phyloP scores from a whole-genome alignment of 37 sponge, comb jelly and placozoan genomes.

The Haliclona indistincta region DNA sequence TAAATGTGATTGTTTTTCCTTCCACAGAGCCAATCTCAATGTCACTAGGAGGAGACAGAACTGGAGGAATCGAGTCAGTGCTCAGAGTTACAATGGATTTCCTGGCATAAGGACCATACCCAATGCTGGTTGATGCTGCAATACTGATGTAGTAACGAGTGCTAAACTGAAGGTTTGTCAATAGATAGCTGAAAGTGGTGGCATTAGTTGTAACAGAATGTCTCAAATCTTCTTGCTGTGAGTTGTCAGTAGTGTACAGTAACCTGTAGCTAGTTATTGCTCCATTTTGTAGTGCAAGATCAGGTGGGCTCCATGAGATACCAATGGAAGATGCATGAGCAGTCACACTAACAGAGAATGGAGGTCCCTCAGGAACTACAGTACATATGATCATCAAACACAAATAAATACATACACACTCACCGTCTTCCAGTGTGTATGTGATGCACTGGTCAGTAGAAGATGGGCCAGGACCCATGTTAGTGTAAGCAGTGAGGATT shows the following conservation, averaged over 20 bases:
- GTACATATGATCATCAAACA: neutral
- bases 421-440: conserved; percentile 41
- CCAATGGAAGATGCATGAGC: neutral
- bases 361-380: conserved; percentile 3
- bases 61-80: neutral
- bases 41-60: conserved; percentile 29
- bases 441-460: neutral
- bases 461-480: conserved; percentile 30
- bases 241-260: neutral
- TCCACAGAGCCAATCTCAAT: conserved; percentile 7
- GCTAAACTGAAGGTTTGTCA: conserved; percentile 13
- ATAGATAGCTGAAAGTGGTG: neutral
- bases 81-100: neutral
- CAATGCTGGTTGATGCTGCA: conserved; percentile 5
- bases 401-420: conserved; percentile 2
- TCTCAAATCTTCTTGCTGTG: no score
- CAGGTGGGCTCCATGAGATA: neutral
- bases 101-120: neutral
- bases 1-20: no score
- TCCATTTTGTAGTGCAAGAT: neutral
- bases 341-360: neutral
- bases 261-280: neutral
- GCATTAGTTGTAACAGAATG: no score
- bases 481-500: conserved; percentile 25
- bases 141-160: conserved; percentile 33